These are phyloP conservation scores for Mixornis gularis DNA, from an alignment of 2,113 vertebrate genomes.

Conservation along the genomic window DNA sequence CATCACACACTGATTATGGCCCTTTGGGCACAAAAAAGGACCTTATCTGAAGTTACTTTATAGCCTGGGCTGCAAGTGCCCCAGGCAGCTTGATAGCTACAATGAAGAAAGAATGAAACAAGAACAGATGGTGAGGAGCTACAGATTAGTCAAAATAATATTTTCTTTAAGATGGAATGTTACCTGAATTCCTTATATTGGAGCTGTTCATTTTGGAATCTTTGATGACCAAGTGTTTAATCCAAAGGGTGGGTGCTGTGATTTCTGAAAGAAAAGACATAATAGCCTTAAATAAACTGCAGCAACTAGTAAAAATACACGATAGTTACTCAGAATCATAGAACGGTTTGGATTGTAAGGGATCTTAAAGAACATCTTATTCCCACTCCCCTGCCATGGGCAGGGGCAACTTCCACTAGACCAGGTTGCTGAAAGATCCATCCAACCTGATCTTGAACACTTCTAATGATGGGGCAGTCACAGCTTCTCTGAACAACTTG, in stretches of 20 bases:
- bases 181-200: slow-evolving; percentile 87
- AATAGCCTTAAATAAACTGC: background rate
- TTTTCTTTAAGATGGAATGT: background rate
- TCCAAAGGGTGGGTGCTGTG: slow-evolving; percentile 93
- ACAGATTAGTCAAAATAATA: background rate
- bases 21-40: background rate
- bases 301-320: background rate
- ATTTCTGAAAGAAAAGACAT: slow-evolving; percentile 79
- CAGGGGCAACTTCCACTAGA: background rate
- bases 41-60: background rate
- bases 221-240: slow-evolving; percentile 90
- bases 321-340: background rate
- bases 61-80: background rate
- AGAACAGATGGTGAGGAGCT: background rate
- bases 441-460: background rate
- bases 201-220: slow-evolving; percentile 89
- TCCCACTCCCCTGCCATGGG: background rate
- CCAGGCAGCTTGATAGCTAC: background rate
- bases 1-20: background rate
- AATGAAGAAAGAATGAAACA: background rate
- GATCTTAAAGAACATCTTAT: background rate
- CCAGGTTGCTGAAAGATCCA: background rate
- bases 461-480: background rate
- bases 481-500: background rate
- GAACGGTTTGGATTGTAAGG: background rate